Base-by-base conservation (phyloP, 1,140 invertebrate species). In the Conopomorpha cramerella region DNA sequence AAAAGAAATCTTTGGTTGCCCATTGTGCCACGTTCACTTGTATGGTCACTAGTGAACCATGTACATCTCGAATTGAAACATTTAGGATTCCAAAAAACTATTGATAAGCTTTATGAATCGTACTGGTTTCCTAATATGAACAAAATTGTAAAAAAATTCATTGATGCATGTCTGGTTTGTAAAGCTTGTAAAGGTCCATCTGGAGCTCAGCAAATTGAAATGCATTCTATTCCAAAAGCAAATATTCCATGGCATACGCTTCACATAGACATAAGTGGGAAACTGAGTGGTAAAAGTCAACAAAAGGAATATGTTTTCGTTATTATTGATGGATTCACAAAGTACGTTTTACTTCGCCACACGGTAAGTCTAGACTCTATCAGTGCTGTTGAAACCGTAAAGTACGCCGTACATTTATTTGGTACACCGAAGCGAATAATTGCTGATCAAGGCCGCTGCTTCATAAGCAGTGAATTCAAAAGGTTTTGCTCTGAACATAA, bases 51-150 rank as follows among this genome's bases (percentile, higher is more conserved):
- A 12, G 46, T 50, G 10, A 46, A 39, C 37, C 42, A 51, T 18
- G 16, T 43, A 6, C 49, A 47, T 17, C 39, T 26, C 13, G 43
- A 43, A 33, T 2, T 51, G 2, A 40, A 51, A 39, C 48, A 51
- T 29, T 19, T 47, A 34, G 42, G 49, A 1, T 25, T 8, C 7
- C 46, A 49, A 16, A 49, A 52, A 44, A 52, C 49, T 11, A 16
- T 52, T 29, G 43, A 51, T n/a, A 58, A 55, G 26, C 23, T 59
- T 0, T 56, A 51, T 38, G 45, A 56, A 10, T 26, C 48, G 15
- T 56, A 54, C 30, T 53, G 48, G 50, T 59, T 55, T 26, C 53
- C 48, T 0, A 26, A 51, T n/a, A 55, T 53, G 55, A 39, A 45
- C n/a, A 51, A 47, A 30, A 41, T 35, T 17, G 42, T 56, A 10